Base-by-base conservation (phyloP, 2,888 invertebrate genomes). In the Phaedon cochleariae region DNA sequence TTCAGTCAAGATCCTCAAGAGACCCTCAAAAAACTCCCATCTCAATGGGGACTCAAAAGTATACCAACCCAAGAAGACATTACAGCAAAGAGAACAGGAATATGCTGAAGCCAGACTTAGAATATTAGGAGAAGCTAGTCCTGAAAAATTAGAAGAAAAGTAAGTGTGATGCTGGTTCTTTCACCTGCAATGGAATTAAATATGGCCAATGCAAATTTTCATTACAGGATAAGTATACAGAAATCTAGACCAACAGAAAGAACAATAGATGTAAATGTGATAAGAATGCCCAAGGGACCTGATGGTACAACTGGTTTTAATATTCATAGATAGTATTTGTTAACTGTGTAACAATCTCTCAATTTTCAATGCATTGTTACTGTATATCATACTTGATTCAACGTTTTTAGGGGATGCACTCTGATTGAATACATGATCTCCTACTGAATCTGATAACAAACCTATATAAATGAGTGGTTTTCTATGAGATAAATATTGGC, bases 101-200 rank as follows among this genome's bases (percentile, higher is more conserved):
- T 97, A 97, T 81, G 96, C 96, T 12, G 93, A 96, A 82, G 96
- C 96, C 18, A 88, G 97, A 73, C 87, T 94, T 71, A 87, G 97
- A 80, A 97, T 97, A 84, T 85, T 97, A 74, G 97, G 97, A 15
- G 92, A 94, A 81, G 93, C 93, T 59, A 92, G 91, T 81, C 92
- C 92, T 0, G 93, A 93, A 79, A 93, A 93, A 82, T 86, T 75
- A 22, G 89, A 90, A 76, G 89, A 73, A 69, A 68, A 65, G 73
- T 71, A 63, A 65, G 67, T 66, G 7, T 20, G n/a, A n/a, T n/a
- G n/a, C n/a, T n/a, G n/a, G n/a, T n/a, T 5, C 26, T 26, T 26
- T 26, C 7, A 5, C 26, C 26, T 5, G 26, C 4, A 26, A 26
- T 26, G 26, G n/a, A 41, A 17, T 26, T 15, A 48, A 51, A 12